Evolutionary conservation across 2,113 vertebrate species (phyloP).

Genomic region (Drymodes brunneopygia): DNA sequence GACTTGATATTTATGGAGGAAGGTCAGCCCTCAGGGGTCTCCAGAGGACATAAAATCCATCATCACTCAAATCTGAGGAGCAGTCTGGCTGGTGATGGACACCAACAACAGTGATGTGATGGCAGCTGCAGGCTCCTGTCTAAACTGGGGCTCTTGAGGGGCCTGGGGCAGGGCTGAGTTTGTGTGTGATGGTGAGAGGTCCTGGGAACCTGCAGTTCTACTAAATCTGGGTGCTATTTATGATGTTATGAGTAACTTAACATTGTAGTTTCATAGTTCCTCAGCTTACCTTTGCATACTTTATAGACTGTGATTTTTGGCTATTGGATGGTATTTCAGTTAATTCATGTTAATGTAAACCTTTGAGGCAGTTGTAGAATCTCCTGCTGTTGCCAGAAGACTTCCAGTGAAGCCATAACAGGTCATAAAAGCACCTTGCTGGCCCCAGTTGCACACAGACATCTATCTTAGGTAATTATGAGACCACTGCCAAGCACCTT

Average conservation of each 20-base stretch:
- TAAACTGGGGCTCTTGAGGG: fast-evolving
- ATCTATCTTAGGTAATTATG: neutral
- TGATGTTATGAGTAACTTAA: neutral
- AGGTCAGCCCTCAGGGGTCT: neutral
- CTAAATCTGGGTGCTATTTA: neutral
- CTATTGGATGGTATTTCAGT: neutral
- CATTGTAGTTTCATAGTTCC: neutral
- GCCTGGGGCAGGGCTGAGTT: neutral
- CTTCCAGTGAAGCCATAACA: neutral
- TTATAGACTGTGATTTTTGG: neutral
- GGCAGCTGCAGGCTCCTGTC: neutral
- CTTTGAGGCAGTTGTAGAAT: neutral
- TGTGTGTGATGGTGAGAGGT: no score
- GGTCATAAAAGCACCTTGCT: neutral
- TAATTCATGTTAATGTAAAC: neutral
- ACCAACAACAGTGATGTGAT: neutral
- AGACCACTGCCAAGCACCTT: neutral
- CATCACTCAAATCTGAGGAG: neutral
- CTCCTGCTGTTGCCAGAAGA: neutral
- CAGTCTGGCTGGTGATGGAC: neutral
- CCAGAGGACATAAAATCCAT: neutral
- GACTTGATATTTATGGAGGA: neutral
- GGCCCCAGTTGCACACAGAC: neutral
- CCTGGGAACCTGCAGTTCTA: neutral
- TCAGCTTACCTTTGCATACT: neutral